Conservation (phyloP, 2,113 vertebrate species). For the Xiphophorus maculatus region DNA sequence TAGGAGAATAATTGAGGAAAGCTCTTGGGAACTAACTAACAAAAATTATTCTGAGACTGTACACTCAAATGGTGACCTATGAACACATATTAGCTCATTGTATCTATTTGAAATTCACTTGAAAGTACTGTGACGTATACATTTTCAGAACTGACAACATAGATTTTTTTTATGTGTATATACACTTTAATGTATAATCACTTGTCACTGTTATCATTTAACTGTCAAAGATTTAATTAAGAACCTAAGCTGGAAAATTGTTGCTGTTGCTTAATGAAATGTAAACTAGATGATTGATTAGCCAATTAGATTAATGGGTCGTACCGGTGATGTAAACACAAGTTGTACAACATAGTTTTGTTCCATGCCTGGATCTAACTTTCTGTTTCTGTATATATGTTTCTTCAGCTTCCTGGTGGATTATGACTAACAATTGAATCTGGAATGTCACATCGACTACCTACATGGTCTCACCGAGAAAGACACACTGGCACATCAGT, state of each 20-base stretch:
- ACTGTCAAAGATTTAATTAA: not conserved
- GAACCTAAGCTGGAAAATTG: not conserved
- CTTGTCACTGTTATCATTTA: no score
- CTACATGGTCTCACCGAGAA: slow-evolving; percentile 66
- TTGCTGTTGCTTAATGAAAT: not conserved
- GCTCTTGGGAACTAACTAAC: not conserved
- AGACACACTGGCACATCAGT: slow-evolving; percentile 38
- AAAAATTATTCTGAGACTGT: not conserved
- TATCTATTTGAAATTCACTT: not conserved
- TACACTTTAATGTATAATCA: no score
- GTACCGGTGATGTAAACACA: not conserved
- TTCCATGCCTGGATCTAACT: slow-evolving; percentile 5
- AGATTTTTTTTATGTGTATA: no score
- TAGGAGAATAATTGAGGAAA: not conserved
- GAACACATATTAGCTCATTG: not conserved
- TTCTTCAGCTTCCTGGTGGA: slow-evolving; percentile 93
- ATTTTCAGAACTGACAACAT: no score
- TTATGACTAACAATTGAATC: slow-evolving; percentile 84
- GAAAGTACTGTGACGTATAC: no score
- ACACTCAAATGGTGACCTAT: not conserved
- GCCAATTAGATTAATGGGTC: not conserved
- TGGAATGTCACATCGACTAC: slow-evolving; percentile 54
- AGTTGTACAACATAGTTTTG: not conserved
- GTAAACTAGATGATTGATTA: not conserved
- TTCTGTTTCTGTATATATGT: slow-evolving; percentile 27